These are phyloP conservation scores for Lithophane leautieri DNA, from an alignment of 2,888 invertebrate genomes.

Conservation along the genomic window DNA sequence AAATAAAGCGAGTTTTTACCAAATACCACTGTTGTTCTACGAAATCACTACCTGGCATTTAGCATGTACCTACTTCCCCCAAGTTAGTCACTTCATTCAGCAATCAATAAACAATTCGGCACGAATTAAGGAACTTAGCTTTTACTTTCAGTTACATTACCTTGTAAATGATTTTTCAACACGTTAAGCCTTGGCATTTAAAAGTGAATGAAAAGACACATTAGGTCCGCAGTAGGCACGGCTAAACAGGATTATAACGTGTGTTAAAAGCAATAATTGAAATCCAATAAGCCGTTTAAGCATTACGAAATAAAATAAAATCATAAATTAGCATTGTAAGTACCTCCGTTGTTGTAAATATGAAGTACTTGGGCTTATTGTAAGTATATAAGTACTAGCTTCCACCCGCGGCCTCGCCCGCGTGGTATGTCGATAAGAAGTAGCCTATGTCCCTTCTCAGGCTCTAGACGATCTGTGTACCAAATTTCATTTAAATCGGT, in stretches of 20 bases:
- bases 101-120: slow-evolving; percentile 50
- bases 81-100: slow-evolving; percentile 17
- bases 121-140: slow-evolving; percentile 62
- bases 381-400: too few relatives aligned
- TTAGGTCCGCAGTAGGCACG: slow-evolving; percentile 67
- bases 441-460: too few relatives aligned
- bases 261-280: slow-evolving; percentile 69
- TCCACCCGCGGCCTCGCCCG: too few relatives aligned
- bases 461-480: too few relatives aligned
- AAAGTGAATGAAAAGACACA: slow-evolving; percentile 78
- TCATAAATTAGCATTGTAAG: slow-evolving; percentile 51
- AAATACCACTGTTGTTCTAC: background rate
- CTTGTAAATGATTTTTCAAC: slow-evolving; percentile 73
- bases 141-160: slow-evolving; percentile 72
- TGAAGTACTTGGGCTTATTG: slow-evolving; percentile 24
- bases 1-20: background rate
- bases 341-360: slow-evolving; percentile 26
- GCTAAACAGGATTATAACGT: slow-evolving; percentile 71
- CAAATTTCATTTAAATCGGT: too few relatives aligned
- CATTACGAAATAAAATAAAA: slow-evolving; percentile 62
- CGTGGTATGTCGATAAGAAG: too few relatives aligned
- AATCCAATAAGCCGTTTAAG: slow-evolving; percentile 71
- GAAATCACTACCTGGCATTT: slow-evolving; percentile 14
- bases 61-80: slow-evolving; percentile 9
- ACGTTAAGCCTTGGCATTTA: slow-evolving; percentile 82